Percentiles rank a stretch among this genome's conserved stretches.
Conservation (phyloP, 1,140 invertebrate genomes). For the Gonatopus flavifemur region DNA sequence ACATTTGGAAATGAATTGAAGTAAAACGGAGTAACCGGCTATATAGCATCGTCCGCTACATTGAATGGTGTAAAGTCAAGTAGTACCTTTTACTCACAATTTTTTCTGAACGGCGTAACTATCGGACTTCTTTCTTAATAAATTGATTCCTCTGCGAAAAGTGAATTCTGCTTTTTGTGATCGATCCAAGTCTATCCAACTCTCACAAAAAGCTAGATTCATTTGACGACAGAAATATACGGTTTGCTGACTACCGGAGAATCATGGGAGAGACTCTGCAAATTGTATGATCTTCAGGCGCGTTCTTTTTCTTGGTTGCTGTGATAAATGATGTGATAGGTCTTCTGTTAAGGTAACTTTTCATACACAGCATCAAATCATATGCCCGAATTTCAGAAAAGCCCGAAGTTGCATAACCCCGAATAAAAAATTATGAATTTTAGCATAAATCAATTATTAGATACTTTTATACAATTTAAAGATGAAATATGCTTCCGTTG, state of each 20-base stretch:
- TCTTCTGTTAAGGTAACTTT: too few relatives aligned
- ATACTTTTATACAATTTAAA: too few relatives aligned
- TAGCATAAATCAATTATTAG: too few relatives aligned
- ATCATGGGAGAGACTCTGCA: too few relatives aligned
- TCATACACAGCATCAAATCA: too few relatives aligned
- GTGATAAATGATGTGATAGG: too few relatives aligned
- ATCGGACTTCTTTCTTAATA: slow-evolving; percentile 26
- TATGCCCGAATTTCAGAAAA: too few relatives aligned
- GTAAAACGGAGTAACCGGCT: slow-evolving; percentile 18
- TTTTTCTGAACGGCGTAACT: slow-evolving; percentile 23
- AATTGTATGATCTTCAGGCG: too few relatives aligned
- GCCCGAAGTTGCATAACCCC: too few relatives aligned
- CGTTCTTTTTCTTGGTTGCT: too few relatives aligned
- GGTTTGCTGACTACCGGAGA: slow-evolving; percentile 40
- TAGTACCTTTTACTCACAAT: slow-evolving; percentile 34
- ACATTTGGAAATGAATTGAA: slow-evolving; percentile 10
- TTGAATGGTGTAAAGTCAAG: slow-evolving; percentile 5
- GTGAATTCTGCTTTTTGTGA: slow-evolving; percentile 61
- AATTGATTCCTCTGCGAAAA: slow-evolving; percentile 58
- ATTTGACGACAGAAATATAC: slow-evolving; percentile 58
- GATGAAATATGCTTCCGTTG: too few relatives aligned
- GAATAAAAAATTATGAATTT: too few relatives aligned
- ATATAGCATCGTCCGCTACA: slow-evolving; percentile 27
- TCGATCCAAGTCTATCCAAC: slow-evolving; percentile 57
- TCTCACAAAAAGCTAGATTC: slow-evolving; percentile 60